Base-by-base conservation (phyloP, 2,113 vertebrate species). In the Chelonoidis abingdonii region DNA sequence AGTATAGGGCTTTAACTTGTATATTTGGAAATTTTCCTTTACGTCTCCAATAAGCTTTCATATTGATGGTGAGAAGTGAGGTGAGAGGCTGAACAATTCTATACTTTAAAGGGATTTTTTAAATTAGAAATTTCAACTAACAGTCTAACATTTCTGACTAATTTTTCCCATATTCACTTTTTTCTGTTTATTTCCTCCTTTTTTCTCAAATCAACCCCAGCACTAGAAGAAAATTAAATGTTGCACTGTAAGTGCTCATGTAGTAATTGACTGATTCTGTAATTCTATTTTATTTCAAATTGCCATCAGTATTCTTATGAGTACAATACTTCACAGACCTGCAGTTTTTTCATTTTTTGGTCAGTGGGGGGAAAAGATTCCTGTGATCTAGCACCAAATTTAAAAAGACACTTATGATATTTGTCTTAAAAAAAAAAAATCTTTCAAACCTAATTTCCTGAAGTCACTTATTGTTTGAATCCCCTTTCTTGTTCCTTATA, bases 201-300 rank as follows among this genome's bases (percentile, higher is more conserved):
- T 84, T 59, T 29, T 62, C 93, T 84, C 82, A 57, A 84, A 97
- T 44, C 10, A 35, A 27, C 87, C 0, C 0, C 14, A 65, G 25
- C 31, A 87, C 76, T 86, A 95, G 93, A 94, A 93, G 92, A 95
- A 90, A 93, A 86, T 89, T 53, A 52, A 78, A 80, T 78, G 83
- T 92, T 94, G 65, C 44, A 86, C 41, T 72, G 27, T 75, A 0
- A 54, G 0, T 65, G 90, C 82, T 91, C 91, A 69, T 1, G 41
- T 80, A 75, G 14, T 72, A 89, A 88, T 0, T 29, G 85, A 79
- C 41, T 10, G 83, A n/a, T 69, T 72, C 86, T 83, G 19, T 50
- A 50, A 54, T 83, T 86, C 84, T 87, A 59, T 84, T 92, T 89
- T 88, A 83, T 88, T 95, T 89, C 87, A 50, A 27, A 83, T 16